Percentiles rank a stretch among this genome's conserved stretches.
phyloP scores from a whole-genome alignment of 2,797 vertebrate species.

The Anniella stebbinsi region DNA sequence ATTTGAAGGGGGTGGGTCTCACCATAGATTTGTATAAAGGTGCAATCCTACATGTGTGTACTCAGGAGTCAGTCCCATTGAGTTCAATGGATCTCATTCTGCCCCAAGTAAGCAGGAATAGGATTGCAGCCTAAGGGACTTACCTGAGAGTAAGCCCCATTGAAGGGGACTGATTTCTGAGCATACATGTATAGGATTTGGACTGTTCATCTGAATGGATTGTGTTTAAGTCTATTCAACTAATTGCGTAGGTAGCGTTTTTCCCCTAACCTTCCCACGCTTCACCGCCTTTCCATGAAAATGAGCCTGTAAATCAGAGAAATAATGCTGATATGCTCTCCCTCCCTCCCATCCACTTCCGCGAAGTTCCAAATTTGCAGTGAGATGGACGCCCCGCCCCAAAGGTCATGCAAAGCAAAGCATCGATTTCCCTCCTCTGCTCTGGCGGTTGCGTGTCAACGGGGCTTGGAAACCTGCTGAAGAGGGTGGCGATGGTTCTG shows the following conservation, averaged over 20 bases:
- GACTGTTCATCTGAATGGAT: conserved; percentile 12
- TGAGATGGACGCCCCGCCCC: not conserved
- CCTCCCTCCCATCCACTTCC: conserved; percentile 5
- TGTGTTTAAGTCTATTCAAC: not conserved
- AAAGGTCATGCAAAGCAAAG: conserved; percentile 57
- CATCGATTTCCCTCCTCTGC: conserved; percentile 33
- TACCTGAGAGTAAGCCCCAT: not conserved
- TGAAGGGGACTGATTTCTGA: not conserved
- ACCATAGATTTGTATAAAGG: too few species aligned
- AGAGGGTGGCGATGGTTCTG: conserved; percentile 19
- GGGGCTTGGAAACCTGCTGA: conserved; percentile 18
- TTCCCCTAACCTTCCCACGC: not conserved
- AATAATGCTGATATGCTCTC: not conserved
- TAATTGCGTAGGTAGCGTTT: not conserved
- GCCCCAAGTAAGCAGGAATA: not conserved
- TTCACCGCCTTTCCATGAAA: conserved; percentile 38
- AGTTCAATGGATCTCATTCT: not conserved
- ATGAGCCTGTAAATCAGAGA: conserved; percentile 47
- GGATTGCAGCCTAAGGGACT: not conserved
- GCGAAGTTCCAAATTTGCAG: conserved; percentile 38
- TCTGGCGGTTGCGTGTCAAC: not conserved
- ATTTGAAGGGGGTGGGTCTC: too few species aligned
- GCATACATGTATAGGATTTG: not conserved
- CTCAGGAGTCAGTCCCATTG: not conserved
- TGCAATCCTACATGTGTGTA: not conserved